Evolutionary conservation across 1,140 invertebrate genomes (phyloP).

Genomic region (Drosophila sproati): DNA sequence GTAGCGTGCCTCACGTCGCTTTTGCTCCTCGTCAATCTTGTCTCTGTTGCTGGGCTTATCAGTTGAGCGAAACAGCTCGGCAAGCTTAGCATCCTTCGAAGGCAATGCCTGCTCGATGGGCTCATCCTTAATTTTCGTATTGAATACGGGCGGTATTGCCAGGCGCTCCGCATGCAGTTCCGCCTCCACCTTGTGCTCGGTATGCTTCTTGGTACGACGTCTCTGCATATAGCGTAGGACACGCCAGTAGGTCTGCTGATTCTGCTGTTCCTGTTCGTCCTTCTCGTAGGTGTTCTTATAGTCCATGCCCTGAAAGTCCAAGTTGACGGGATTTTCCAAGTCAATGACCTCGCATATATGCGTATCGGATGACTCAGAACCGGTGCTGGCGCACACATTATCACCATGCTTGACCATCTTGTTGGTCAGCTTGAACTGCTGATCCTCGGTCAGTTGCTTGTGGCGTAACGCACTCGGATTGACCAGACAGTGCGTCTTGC

Average conservation of each 20-base stretch:
- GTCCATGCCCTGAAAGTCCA: slow-evolving; percentile 82
- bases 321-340: slow-evolving; percentile 71
- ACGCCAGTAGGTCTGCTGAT: slow-evolving; percentile 66
- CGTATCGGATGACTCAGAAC: slow-evolving; percentile 61
- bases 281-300: slow-evolving; percentile 74
- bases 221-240: slow-evolving; percentile 67
- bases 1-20: slow-evolving; percentile 62
- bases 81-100: slow-evolving; percentile 31
- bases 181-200: slow-evolving; percentile 52
- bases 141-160: slow-evolving; percentile 50
- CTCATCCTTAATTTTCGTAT: slow-evolving; percentile 55
- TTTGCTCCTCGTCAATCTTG: slow-evolving; percentile 56
- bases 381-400: slow-evolving; percentile 66
- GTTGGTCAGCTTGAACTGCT: slow-evolving; percentile 59
- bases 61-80: slow-evolving; percentile 58
- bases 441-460: slow-evolving; percentile 48
- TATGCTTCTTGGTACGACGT: slow-evolving; percentile 50
- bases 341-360: slow-evolving; percentile 78
- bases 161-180: slow-evolving; percentile 59
- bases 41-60: slow-evolving; percentile 63
- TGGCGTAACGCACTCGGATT: slow-evolving; percentile 68
- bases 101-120: neutral
- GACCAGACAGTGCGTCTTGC: slow-evolving; percentile 61
- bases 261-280: slow-evolving; percentile 76
- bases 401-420: slow-evolving; percentile 75